Evolutionary conservation across 2,113 vertebrate species (phyloP).

Genomic region (Piaya cayana): DNA sequence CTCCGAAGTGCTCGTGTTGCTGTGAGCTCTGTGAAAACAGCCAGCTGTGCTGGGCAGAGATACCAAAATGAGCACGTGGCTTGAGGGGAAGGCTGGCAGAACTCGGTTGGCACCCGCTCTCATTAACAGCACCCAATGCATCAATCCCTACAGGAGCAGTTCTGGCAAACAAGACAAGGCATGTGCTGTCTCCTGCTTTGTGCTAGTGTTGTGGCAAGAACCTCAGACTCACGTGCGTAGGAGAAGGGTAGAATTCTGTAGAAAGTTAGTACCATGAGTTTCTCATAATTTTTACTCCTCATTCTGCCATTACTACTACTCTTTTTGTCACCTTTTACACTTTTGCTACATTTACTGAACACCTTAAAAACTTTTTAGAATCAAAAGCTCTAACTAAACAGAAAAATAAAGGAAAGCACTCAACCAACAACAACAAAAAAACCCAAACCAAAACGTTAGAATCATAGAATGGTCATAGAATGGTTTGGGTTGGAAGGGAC

Average conservation of each 20-base stretch:
- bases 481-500: no score
- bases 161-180: background rate
- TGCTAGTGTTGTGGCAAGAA: fast-evolving
- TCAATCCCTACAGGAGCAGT: fast-evolving
- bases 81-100: background rate
- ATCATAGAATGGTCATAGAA: no score
- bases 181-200: background rate
- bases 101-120: background rate
- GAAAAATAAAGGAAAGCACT: background rate
- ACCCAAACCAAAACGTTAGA: no score
- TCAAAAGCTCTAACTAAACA: background rate
- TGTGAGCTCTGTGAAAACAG: background rate
- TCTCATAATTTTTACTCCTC: background rate
- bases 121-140: background rate
- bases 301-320: background rate
- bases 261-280: background rate
- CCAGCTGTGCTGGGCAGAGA: background rate
- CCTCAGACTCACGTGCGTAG: background rate
- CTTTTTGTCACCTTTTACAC: background rate
- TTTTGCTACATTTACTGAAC: background rate
- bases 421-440: background rate
- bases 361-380: background rate
- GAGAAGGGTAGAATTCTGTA: background rate
- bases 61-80: fast-evolving
- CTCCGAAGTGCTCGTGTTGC: fast-evolving